A percentile compares a stretch with the other conserved stretches of the same genome.
These are phyloP conservation scores for Hesperia comma DNA, from an alignment of 2,888 invertebrate genomes.

Conservation along the genomic window DNA sequence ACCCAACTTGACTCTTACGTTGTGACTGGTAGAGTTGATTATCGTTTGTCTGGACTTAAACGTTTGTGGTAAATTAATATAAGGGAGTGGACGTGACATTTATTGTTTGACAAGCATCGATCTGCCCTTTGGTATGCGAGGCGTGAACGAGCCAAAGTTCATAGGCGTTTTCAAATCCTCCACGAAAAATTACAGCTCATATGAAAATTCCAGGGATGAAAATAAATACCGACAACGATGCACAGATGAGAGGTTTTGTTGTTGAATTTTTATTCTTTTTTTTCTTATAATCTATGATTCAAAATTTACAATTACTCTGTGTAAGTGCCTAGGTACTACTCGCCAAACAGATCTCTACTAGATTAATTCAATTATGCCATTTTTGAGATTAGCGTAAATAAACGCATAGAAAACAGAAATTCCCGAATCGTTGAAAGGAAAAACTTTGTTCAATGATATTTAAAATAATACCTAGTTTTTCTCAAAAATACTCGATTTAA, in stretches of 20 bases:
- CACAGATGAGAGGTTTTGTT: neutral
- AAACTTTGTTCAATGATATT: too few species aligned
- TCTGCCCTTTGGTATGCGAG: conserved; percentile 81
- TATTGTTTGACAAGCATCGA: conserved; percentile 84
- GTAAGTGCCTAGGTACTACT: too few species aligned
- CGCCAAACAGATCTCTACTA: too few species aligned
- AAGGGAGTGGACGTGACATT: conserved; percentile 84
- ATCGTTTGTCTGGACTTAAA: conserved; percentile 39
- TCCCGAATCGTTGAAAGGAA: too few species aligned
- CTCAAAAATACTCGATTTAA: too few species aligned
- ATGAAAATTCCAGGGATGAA: conserved; percentile 18
- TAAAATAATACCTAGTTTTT: too few species aligned
- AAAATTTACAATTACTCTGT: neutral
- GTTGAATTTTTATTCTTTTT: neutral
- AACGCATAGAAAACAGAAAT: too few species aligned
- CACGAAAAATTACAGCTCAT: conserved; percentile 27
- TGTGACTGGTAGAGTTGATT: conserved; percentile 42
- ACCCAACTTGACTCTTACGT: conserved; percentile 44
- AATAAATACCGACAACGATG: neutral
- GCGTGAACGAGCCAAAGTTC: conserved; percentile 64
- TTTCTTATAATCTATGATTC: neutral
- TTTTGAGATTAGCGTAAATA: too few species aligned
- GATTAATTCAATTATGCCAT: too few species aligned
- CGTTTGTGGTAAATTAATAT: conserved; percentile 61
- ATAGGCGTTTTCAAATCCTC: conserved; percentile 45